Base-by-base conservation (phyloP, 1,140 invertebrate genomes). In the Papilio xuthus region DNA sequence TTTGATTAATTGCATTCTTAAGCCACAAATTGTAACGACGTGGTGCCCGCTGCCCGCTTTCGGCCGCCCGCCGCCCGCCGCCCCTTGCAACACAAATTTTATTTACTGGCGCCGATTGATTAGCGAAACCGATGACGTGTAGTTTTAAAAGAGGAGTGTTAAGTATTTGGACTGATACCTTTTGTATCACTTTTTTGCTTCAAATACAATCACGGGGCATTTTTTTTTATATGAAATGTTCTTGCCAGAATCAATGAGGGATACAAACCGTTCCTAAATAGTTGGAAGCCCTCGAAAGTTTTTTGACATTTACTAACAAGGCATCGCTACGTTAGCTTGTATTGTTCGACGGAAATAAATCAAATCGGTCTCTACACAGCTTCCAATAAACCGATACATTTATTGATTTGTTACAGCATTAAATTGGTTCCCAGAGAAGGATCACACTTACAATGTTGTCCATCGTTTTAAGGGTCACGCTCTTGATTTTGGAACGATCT, bases 341-440 rank as follows among this genome's bases (percentile, higher is more conserved):
- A 88, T 89, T 90, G 88, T 90, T 85, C 81, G 81, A 81, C 83
- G 79, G 85, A 86, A 90, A 93, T 93, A 92, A 92, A 93, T 92
- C 91, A 92, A 92, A 92, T 91, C 88, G 90, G 90, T 91, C 86
- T 85, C 88, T 88, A 88, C 90, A 91, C 88, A 90, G 91, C 90
- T 92, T 89, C 90, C 88, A 93, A 93, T 93, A 93, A 93, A 93
- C 87, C 90, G 90, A 92, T 90, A 92, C 89, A 91, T 93, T 93
- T 93, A 93, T 92, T 93, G 90, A 93, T 93, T 93, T 93, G 92
- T 93, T 92, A 93, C 92, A 93, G 89, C 82, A 87, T 88, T 89
- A 92, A 93, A 93, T 93, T 91, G 91, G 90, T 93, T 93, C 91
- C 88, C 92, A 92, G 87, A 88, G 88, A 86, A 88, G 86, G 81